A percentile compares a stretch with the other conserved stretches of the same genome.
Conservation (phyloP, 64 coral and sea anemone species). For the Actinia tenebrosa region DNA sequence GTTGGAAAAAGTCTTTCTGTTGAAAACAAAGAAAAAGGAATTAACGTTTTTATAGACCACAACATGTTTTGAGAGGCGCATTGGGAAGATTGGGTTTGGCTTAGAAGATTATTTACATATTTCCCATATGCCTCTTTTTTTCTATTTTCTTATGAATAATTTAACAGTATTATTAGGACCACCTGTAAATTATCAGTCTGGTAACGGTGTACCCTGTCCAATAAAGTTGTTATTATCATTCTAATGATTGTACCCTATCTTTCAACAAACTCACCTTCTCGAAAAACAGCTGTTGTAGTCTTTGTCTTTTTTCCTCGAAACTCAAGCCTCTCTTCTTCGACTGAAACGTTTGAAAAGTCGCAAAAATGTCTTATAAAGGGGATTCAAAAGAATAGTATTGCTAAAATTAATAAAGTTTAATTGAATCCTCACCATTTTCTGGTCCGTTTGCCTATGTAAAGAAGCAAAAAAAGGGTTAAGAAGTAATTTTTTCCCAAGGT, state of each 20-base stretch:
- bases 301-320: conserved; percentile 93
- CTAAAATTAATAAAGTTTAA: neutral
- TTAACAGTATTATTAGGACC: no score
- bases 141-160: no score
- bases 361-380: neutral
- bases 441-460: neutral
- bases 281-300: conserved; percentile 88
- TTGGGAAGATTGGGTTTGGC: no score
- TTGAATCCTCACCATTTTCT: neutral
- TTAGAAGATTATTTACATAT: no score
- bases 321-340: conserved; percentile 93
- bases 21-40: neutral
- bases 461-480: neutral
- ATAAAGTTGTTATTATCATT: no score
- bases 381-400: neutral
- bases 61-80: no score
- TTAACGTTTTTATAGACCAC: no score
- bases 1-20: conserved; percentile 99
- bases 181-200: no score
- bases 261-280: conserved; percentile 59
- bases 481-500: neutral
- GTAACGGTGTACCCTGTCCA: no score
- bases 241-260: no score
- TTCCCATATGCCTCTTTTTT: no score
- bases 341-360: conserved; percentile 20